Conservation (phyloP, 2,113 vertebrate species). For the Gymnogyps californianus region DNA sequence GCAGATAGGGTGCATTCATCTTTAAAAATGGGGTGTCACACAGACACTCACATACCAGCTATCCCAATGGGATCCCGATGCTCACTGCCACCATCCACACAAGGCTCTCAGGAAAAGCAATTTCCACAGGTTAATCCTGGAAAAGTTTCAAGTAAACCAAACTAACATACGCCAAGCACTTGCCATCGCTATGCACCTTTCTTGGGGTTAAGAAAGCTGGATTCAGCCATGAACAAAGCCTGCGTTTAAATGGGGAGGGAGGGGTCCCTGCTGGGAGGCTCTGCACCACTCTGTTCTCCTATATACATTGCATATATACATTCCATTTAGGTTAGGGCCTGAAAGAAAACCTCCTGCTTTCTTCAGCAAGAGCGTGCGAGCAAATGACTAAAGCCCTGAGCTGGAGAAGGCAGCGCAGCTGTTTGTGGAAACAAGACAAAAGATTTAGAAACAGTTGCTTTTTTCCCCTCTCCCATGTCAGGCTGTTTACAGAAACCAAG, state of each 20-base stretch:
- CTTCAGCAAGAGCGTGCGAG: not conserved
- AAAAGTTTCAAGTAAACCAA: not conserved
- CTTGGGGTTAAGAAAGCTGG: not conserved
- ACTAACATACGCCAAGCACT: not conserved
- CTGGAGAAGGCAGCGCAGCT: constrained; percentile 20
- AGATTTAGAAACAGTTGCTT: constrained; percentile 29
- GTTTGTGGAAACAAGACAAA: constrained; percentile 40
- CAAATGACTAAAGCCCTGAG: not conserved
- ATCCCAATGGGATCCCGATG: not conserved
- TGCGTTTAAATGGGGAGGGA: not conserved
- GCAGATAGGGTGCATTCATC: not conserved
- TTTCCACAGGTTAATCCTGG: not conserved
- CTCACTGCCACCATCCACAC: fast-evolving
- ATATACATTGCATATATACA: not conserved
- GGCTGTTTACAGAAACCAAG: constrained; percentile 51
- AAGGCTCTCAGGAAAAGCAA: not conserved
- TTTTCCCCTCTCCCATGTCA: not conserved
- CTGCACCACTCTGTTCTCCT: not conserved
- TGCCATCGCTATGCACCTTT: not conserved
- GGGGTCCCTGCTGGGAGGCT: not conserved
- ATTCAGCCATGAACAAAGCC: not conserved
- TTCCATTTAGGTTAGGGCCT: not conserved
- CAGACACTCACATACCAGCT: not conserved
- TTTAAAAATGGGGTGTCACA: not conserved
- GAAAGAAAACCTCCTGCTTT: constrained; percentile 26